Conservation (phyloP, 2,888 invertebrate genomes). For the Lydus trimaculatus region DNA sequence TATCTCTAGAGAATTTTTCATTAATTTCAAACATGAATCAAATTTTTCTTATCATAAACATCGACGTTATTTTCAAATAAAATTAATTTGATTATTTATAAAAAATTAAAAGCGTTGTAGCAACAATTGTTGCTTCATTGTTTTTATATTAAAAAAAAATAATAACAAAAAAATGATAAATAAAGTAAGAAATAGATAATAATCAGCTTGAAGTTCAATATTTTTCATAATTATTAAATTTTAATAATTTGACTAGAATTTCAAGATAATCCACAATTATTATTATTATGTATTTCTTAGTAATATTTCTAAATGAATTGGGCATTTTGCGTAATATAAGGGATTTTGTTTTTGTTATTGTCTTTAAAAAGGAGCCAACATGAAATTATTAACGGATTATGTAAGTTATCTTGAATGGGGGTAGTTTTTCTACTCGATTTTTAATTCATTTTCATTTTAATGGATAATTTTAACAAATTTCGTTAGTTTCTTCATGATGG, state of each 20-base stretch:
- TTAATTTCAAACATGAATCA: neutral
- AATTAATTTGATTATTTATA: neutral
- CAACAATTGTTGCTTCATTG: neutral
- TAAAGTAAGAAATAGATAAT: neutral
- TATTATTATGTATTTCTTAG: slow-evolving; percentile 2
- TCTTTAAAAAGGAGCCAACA: slow-evolving; percentile 10
- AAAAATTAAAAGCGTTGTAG: neutral
- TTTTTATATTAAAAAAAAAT: neutral
- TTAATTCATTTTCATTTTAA: slow-evolving; percentile 13
- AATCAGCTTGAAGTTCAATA: neutral
- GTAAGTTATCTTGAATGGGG: neutral
- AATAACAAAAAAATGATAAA: neutral
- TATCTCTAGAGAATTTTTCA: neutral
- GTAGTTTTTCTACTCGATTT: neutral
- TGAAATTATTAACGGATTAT: slow-evolving; percentile 17
- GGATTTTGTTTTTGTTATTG: neutral
- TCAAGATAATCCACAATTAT: neutral
- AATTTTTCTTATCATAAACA: neutral
- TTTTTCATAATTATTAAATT: neutral
- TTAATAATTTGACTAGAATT: neutral
- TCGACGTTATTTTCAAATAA: neutral
- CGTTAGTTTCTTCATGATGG: slow-evolving; percentile 28
- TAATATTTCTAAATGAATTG: neutral
- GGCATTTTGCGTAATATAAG: neutral
- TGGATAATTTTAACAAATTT: slow-evolving; percentile 18